Percentiles rank a stretch among this genome's conserved stretches.
phyloP scores from a whole-genome alignment of 2,888 invertebrate genomes.

The Pterostichus madidus region DNA sequence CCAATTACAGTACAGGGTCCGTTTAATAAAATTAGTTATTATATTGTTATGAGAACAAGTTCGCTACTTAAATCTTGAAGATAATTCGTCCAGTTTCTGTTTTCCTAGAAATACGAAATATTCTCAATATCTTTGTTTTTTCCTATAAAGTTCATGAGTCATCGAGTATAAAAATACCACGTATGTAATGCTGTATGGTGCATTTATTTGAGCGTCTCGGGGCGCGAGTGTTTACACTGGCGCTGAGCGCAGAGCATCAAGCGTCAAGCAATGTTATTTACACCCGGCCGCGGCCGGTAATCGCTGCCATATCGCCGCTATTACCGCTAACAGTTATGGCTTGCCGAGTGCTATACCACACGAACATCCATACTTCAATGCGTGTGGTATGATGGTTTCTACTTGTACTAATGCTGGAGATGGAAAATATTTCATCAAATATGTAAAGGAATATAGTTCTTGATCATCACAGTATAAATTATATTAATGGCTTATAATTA shows the following conservation, averaged over 20 bases:
- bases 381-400: neutral
- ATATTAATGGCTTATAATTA: too few species aligned
- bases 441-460: too few species aligned
- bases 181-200: neutral
- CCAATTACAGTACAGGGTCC: too few species aligned
- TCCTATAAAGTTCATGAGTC: slow-evolving; percentile 13
- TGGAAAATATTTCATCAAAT: too few species aligned
- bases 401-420: neutral
- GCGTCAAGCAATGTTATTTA: slow-evolving; percentile 36
- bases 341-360: slow-evolving; percentile 12
- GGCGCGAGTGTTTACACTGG: slow-evolving; percentile 25
- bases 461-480: too few species aligned
- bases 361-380: neutral
- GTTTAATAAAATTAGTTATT: too few species aligned
- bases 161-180: slow-evolving; percentile 22
- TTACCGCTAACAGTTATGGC: slow-evolving; percentile 37
- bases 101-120: too few species aligned
- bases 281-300: slow-evolving; percentile 27
- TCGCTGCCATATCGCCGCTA: slow-evolving; percentile 26
- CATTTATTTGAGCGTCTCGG: neutral
- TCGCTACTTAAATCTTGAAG: too few species aligned
- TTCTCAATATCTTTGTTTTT: neutral
- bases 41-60: too few species aligned
- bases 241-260: slow-evolving; percentile 9
- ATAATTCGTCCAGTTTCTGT: too few species aligned